Percentiles rank a stretch among this genome's conserved stretches.
phyloP scores from a whole-genome alignment of 92 coral and sea anemone genomes.

The Heliopora coerulea region DNA sequence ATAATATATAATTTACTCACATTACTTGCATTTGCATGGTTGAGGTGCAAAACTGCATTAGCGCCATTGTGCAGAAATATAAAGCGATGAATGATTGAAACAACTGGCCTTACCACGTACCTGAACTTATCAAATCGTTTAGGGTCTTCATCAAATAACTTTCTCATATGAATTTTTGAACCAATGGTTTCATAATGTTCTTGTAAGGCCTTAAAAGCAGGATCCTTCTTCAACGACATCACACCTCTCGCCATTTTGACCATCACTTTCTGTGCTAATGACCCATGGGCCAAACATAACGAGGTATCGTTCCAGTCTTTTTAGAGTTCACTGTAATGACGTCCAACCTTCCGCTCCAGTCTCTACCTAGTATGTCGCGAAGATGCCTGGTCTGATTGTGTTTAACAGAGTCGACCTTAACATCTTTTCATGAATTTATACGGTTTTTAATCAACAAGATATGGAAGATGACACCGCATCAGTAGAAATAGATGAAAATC shows the following conservation, averaged over 20 bases:
- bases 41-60: no score
- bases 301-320: no score
- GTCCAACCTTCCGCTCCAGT: no score
- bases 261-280: no score
- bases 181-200: conserved; percentile 63
- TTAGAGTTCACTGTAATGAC: no score
- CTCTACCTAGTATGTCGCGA: no score
- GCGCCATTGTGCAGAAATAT: no score
- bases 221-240: conserved; percentile 14
- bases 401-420: background rate
- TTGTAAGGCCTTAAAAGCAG: conserved; percentile 54
- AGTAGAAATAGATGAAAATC: conserved; percentile 48
- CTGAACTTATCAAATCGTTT: conserved; percentile 82
- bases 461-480: conserved; percentile 56
- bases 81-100: no score
- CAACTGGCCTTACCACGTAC: conserved; percentile 29
- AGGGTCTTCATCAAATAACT: conserved; percentile 74
- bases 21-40: no score
- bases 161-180: conserved; percentile 77
- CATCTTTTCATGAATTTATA: conserved; percentile 46
- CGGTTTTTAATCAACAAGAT: conserved; percentile 27
- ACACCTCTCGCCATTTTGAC: background rate
- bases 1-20: no score
- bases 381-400: no score
- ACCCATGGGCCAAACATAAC: no score